Percentiles rank a stretch among this genome's conserved stretches.
These are phyloP conservation scores for Triplophysa bombifrons DNA, from an alignment of 2,797 vertebrate species.

Conservation along the genomic window DNA sequence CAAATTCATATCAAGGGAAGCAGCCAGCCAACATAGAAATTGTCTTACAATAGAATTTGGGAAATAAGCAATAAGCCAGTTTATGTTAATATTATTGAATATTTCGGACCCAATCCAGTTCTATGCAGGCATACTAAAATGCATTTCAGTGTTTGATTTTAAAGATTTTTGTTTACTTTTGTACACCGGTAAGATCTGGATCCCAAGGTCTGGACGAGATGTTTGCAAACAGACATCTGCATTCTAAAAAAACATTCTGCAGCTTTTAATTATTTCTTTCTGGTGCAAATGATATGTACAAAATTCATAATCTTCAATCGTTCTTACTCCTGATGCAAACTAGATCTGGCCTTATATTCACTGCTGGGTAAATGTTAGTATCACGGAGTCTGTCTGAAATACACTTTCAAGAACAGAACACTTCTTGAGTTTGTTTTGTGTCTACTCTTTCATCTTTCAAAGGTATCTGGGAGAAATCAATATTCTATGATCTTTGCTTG, in stretches of 20 bases:
- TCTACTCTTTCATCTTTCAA: slow-evolving; percentile 35
- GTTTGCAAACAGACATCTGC: no score
- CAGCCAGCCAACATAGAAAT: no score
- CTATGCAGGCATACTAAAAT: no score
- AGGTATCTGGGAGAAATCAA: slow-evolving; percentile 18
- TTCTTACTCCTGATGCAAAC: not conserved
- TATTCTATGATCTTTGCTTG: slow-evolving; percentile 25
- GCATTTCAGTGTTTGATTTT: no score
- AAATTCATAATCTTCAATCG: not conserved
- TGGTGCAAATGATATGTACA: not conserved
- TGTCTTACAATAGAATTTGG: no score
- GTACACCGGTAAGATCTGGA: no score
- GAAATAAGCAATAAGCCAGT: not conserved
- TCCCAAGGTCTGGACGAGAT: no score
- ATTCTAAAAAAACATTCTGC: no score
- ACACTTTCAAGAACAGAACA: slow-evolving; percentile 24
- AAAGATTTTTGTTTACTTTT: no score
- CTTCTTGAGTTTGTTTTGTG: slow-evolving; percentile 37
- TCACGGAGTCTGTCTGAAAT: slow-evolving; percentile 16
- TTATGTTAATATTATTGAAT: not conserved
- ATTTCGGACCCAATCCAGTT: no score
- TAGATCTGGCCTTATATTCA: not conserved
- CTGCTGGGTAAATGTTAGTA: not conserved
- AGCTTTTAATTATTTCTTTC: not conserved
- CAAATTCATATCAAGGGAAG: no score